Evolutionary conservation across 2,113 vertebrate genomes (phyloP), one percentile per base, ranked within the genome.

Genomic region (Neodon shergylaensis): DNA sequence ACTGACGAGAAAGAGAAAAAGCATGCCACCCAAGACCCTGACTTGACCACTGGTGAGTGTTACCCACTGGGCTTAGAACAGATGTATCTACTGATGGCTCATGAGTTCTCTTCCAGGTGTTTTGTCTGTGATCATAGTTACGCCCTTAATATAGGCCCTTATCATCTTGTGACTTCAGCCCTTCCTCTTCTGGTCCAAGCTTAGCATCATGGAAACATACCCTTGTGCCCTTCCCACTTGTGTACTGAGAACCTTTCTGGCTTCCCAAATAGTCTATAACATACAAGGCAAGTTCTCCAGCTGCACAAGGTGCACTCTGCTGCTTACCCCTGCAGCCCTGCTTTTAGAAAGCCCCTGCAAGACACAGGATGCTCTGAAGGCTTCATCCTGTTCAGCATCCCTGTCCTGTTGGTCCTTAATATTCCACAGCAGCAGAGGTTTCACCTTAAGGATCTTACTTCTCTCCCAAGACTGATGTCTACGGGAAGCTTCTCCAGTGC

Each of bases 31-130:
- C 76, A 1, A 72, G 94, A 90, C 88, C 47, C 92, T 81, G 52
- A 0, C 78, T 3, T 44, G 88, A 82, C 70, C 88, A 70, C 66
- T 0, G 95, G 98, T 98, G 95, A 0, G 94, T 78, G 8, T 63
- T 22, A 70, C 65, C 77, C 17, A 33, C 78, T 31, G 0, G 14
- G 19, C 39, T 92, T 76, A 74, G 52, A 88, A 74, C 61, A 52
- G 78, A 78, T 36, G 52, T 28, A 90, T 47, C 47, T 5, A 28
- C 91, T 39, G 65, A 78, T 31, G 63, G 86, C 3, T 61, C 26
- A 7, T n/a, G 33, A 73, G 17, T 77, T 94, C 31, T 83, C 76
- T 87, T 54, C 65, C 28, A 63, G 47, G 65, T 36, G 12, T 72
- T 47, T 58, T 83, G 42, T 26, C 58, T 36, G 17, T 44, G 54